Evolutionary conservation across 2,888 invertebrate species (phyloP).

Genomic region (Lutraria lutraria): DNA sequence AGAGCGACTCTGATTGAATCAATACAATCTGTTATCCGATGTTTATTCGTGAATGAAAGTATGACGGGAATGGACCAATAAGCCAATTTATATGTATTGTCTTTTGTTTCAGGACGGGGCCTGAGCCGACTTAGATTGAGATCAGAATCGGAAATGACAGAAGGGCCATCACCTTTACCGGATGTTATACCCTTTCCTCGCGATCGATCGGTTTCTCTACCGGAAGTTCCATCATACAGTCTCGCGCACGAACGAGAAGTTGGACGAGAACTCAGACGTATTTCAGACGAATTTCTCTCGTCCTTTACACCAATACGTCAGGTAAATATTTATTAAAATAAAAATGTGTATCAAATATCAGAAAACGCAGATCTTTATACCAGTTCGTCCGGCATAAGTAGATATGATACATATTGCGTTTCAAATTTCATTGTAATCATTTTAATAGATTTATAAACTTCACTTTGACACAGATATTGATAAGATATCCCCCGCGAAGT

Average conservation of each 20-base stretch:
- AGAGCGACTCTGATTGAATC: no score
- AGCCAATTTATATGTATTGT: not conserved
- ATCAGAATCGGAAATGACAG: slow-evolving; percentile 63
- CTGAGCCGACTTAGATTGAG: slow-evolving; percentile 62
- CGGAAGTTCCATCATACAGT: slow-evolving; percentile 74
- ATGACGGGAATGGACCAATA: no score
- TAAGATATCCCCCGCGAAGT: not conserved
- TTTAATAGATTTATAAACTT: no score
- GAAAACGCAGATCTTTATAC: no score
- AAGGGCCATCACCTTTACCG: slow-evolving; percentile 72
- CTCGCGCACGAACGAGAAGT: slow-evolving; percentile 73
- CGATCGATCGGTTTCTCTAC: slow-evolving; percentile 78
- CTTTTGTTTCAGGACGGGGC: slow-evolving; percentile 56
- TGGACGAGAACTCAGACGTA: slow-evolving; percentile 79
- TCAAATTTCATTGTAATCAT: not conserved
- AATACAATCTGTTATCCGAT: no score
- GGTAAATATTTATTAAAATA: no score
- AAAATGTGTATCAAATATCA: no score
- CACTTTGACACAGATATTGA: not conserved
- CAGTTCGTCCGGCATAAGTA: no score
- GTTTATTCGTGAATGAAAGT: no score
- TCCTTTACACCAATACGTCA: slow-evolving; percentile 56
- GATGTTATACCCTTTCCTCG: slow-evolving; percentile 75
- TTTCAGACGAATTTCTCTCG: slow-evolving; percentile 81
- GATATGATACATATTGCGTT: no score